Conservation (phyloP, 2,888 invertebrate genomes). For the Mantis religiosa region DNA sequence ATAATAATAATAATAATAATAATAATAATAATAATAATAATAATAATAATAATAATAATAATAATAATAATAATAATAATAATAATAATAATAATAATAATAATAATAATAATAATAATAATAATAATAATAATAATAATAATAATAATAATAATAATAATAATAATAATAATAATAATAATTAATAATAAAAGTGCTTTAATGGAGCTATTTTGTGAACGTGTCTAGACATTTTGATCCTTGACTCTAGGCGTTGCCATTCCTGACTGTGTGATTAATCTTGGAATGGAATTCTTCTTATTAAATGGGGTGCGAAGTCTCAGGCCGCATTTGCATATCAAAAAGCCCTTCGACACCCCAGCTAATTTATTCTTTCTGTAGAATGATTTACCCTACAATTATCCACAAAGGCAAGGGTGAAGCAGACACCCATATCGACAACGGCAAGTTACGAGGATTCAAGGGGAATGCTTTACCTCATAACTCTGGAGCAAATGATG, state of each 20-base stretch:
- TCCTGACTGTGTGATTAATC: background rate
- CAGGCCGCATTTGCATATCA: conserved; percentile 2
- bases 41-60: no score
- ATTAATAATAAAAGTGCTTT: no score
- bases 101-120: no score
- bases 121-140: no score
- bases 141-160: no score
- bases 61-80: no score
- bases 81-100: no score
- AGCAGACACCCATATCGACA: background rate
- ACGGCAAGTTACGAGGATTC: background rate
- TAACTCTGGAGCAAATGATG: background rate
- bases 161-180: no score
- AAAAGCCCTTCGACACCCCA: background rate
- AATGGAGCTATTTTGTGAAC: background rate
- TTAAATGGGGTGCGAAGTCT: background rate
- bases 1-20: no score
- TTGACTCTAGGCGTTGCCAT: background rate
- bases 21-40: no score
- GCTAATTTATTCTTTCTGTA: background rate
- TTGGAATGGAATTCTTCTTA: background rate
- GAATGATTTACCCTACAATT: background rate
- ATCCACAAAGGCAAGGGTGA: background rate
- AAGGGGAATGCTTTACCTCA: background rate
- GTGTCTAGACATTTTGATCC: background rate